Conservation (phyloP, 2,113 vertebrate species). For the Neotoma lepida region DNA sequence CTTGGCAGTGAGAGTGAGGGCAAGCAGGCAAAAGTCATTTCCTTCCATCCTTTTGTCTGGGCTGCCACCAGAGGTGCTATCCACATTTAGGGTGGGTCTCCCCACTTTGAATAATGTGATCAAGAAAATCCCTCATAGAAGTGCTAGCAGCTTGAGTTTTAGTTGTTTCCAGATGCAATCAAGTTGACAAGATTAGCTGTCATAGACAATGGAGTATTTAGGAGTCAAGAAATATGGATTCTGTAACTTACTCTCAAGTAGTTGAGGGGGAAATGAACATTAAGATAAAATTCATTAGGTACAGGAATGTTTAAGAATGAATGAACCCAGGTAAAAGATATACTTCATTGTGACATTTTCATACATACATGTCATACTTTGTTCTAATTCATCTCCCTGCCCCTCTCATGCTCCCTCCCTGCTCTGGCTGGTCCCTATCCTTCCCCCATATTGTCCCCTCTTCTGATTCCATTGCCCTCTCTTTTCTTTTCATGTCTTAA, state of each 20-base stretch:
- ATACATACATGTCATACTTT: background rate
- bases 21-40: background rate
- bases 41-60: background rate
- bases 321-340: background rate
- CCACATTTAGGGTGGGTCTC: background rate
- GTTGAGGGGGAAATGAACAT: background rate
- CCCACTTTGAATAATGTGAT: background rate
- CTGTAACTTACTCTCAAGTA: constrained; percentile 9
- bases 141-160: background rate
- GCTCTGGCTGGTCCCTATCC: background rate
- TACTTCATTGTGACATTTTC: background rate
- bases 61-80: background rate
- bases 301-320: constrained; percentile 3
- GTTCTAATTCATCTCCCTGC: background rate
- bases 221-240: background rate
- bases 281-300: background rate
- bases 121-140: background rate
- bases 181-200: background rate
- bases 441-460: background rate
- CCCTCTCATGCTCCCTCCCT: background rate
- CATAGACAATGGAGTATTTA: background rate
- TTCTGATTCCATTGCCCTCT: background rate
- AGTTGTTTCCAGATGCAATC: background rate
- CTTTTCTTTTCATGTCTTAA: background rate
- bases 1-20: background rate